phyloP scores from a whole-genome alignment of 2,888 invertebrate species.

The Chaetogeoica ovagalla region DNA sequence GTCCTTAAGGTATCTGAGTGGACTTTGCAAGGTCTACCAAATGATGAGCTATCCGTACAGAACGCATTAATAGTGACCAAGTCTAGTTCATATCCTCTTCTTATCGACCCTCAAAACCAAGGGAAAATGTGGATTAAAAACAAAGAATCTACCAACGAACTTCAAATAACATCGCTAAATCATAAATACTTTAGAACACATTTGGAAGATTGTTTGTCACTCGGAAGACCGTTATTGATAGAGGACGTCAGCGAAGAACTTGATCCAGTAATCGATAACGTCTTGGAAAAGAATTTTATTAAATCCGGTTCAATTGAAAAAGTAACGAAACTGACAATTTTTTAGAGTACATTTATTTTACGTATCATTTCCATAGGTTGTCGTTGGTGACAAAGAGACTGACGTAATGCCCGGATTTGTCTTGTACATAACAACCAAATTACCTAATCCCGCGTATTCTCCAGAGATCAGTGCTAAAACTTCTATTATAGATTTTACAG shows the following conservation, averaged over 20 bases:
- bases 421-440: slow-evolving; percentile 93
- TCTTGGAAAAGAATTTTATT: slow-evolving; percentile 95
- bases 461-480: slow-evolving; percentile 96
- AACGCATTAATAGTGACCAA: slow-evolving; percentile 96
- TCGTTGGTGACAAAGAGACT: slow-evolving; percentile 94
- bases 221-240: slow-evolving; percentile 86
- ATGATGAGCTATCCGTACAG: slow-evolving; percentile 93
- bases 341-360: too few relatives aligned
- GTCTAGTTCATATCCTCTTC: slow-evolving; percentile 88
- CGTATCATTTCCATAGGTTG: slow-evolving; percentile 62
- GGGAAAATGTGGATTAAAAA: slow-evolving; percentile 98
- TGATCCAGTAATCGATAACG: slow-evolving; percentile 95
- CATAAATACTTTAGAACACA: slow-evolving; percentile 95
- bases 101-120: slow-evolving; percentile 95
- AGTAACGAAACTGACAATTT: slow-evolving; percentile 57
- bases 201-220: slow-evolving; percentile 82
- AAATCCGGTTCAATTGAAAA: slow-evolving; percentile 96
- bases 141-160: slow-evolving; percentile 83
- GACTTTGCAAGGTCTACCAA: slow-evolving; percentile 93
- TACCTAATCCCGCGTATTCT: slow-evolving; percentile 94
- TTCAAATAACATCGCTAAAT: slow-evolving; percentile 91
- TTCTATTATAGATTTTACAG: slow-evolving; percentile 96
- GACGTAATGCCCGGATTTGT: slow-evolving; percentile 95
- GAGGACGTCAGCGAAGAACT: slow-evolving; percentile 94
- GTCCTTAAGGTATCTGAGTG: slow-evolving; percentile 72